Evolutionary conservation across 2,113 vertebrate species (phyloP), one percentile per base, ranked within the genome.

Genomic region (Oreochromis tanganicae): DNA sequence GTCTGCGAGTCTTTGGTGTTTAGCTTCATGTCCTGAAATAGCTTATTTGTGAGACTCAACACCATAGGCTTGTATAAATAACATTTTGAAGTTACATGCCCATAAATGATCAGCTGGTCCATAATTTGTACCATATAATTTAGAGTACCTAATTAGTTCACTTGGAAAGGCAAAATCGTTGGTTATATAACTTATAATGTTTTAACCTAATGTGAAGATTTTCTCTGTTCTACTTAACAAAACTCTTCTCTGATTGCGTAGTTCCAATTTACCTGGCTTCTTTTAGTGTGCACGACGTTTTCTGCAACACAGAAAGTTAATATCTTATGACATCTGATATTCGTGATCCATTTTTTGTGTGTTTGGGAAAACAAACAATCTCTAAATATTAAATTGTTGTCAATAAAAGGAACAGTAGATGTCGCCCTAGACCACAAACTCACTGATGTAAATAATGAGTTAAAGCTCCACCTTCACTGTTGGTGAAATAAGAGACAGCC

Each of bases 361-460:
- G 8, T 80, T 43, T 27, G 2, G 36, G 11, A 24, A 66, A 24
- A 46, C 27, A 16, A 81, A 50, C 5, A 50, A 32, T 3, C 9
- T 78, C 24, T 78, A 19, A 78, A 5, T 6, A 32, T 32, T 78
- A 48, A 48, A 50, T 27, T 17, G 24, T 50, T 21, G 41, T 75
- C 34, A 9, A 13, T n/a, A 5, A 83, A 19, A 75, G 1, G 7
- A 87, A 54, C 94, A 50, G 87, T 82, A 50, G 94, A 90, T 94
- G 95, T 90, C 94, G 55, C 87, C 43, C 16, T 56, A 93, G 91
- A 94, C 94, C 93, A 82, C 46, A 16, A 52, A 52, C 54, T 82
- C 3, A 6, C 10, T 38, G 0, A 14, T 54, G 17, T 43, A 11
- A 4, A 66, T 32, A 81, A 59, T 27, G 2, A 79, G 9, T 3